Conservation (phyloP, 2,797 vertebrate genomes). For the Rhincodon typus region DNA sequence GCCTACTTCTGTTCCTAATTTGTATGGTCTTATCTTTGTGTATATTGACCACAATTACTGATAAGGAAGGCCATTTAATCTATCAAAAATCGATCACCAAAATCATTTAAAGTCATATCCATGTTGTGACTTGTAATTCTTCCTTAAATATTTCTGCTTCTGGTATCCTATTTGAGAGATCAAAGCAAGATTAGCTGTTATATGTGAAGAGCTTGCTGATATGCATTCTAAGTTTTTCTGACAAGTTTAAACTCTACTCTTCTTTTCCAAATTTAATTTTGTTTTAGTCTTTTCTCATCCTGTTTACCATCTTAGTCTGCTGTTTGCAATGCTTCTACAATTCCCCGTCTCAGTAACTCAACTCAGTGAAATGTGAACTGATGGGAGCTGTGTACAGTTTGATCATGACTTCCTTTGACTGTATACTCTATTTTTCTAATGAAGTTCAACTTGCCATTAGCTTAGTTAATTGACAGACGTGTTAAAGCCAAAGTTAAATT, state of each 20-base stretch:
- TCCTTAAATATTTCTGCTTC: not conserved
- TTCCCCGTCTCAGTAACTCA: not conserved
- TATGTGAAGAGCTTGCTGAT: not conserved
- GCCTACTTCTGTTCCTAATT: no score
- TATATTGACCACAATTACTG: not conserved
- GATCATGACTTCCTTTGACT: not conserved
- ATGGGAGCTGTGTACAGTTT: not conserved
- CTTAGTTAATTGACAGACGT: not conserved
- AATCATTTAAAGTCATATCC: not conserved
- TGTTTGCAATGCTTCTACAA: not conserved
- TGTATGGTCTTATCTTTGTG: no score
- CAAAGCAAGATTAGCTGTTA: not conserved
- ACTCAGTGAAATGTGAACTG: not conserved
- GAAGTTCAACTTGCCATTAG: not conserved
- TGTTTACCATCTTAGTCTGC: not conserved
- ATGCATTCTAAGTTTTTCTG: not conserved
- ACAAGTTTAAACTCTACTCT: not conserved
- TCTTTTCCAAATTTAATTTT: not conserved
- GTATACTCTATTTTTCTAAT: not conserved
- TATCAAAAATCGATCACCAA: no score
- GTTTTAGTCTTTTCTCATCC: not conserved
- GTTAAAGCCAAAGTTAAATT: not conserved
- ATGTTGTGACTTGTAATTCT: not conserved
- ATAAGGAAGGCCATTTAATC: not conserved
- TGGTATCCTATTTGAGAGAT: not conserved